Evolutionary conservation across 2,113 vertebrate species (phyloP).

Genomic region (Ailuropoda melanoleuca): DNA sequence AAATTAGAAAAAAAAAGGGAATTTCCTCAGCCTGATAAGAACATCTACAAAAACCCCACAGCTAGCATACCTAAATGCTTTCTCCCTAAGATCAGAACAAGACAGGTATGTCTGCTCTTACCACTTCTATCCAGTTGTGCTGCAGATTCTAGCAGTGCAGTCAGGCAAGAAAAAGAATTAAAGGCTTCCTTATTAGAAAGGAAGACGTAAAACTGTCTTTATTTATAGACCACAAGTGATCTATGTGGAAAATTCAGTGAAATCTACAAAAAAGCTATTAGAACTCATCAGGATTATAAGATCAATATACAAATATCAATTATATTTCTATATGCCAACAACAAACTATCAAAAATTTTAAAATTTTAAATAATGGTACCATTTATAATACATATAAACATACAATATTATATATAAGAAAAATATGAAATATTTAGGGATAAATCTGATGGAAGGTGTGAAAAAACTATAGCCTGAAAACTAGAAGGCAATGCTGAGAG

Average conservation of each 20-base stretch:
- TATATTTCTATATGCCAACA: background rate
- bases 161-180: background rate
- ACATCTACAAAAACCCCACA: background rate
- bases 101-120: background rate
- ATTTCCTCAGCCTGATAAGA: background rate
- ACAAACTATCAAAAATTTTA: background rate
- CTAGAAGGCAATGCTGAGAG: background rate
- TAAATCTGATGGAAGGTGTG: background rate
- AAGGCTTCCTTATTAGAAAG: background rate
- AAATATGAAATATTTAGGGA: background rate
- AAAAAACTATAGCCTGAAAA: background rate
- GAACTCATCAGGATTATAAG: background rate
- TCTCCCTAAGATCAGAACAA: background rate
- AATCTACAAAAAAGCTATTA: background rate
- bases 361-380: background rate
- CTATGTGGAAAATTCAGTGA: background rate
- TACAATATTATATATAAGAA: background rate
- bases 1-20: background rate
- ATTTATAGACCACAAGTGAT: background rate
- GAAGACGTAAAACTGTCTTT: background rate
- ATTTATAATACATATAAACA: background rate
- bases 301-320: background rate
- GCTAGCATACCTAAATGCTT: background rate
- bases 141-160: background rate
- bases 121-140: background rate